Percentiles rank a stretch among this genome's conserved stretches.
Conservation (phyloP, 2,113 vertebrate genomes). For the Scomber scombrus region DNA sequence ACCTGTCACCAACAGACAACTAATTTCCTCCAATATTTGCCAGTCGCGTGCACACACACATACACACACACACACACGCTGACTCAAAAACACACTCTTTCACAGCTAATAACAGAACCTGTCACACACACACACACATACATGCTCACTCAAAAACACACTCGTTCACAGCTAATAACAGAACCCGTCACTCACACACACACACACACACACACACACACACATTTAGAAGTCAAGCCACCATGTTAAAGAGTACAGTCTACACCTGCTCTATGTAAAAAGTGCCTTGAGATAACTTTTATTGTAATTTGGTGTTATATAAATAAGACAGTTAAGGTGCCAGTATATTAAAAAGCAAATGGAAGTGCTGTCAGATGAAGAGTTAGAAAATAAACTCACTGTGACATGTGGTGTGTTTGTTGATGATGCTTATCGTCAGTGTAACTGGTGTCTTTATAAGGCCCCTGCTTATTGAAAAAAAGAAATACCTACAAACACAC, state of each 20-base stretch:
- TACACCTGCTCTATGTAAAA: no score
- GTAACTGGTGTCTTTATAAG: not conserved
- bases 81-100: not conserved
- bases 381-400: not conserved
- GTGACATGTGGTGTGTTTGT: not conserved
- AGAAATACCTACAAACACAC: not conserved
- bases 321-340: not conserved
- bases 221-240: not conserved
- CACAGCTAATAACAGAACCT: slow-evolving; percentile 28
- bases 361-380: not conserved
- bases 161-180: slow-evolving; percentile 17
- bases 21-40: slow-evolving; percentile 50
- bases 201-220: not conserved
- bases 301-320: no score
- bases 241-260: not conserved
- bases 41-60: not conserved
- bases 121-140: not conserved
- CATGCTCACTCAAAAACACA: not conserved
- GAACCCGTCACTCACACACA: not conserved
- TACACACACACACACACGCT: not conserved
- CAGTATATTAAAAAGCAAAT: slow-evolving; percentile 22
- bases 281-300: no score
- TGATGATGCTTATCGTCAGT: slow-evolving; percentile 6
- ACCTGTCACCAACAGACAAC: not conserved
- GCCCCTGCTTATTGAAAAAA: not conserved